These are phyloP conservation scores for Zaprionus bogoriensis DNA, from an alignment of 2,888 invertebrate genomes.

Conservation along the genomic window DNA sequence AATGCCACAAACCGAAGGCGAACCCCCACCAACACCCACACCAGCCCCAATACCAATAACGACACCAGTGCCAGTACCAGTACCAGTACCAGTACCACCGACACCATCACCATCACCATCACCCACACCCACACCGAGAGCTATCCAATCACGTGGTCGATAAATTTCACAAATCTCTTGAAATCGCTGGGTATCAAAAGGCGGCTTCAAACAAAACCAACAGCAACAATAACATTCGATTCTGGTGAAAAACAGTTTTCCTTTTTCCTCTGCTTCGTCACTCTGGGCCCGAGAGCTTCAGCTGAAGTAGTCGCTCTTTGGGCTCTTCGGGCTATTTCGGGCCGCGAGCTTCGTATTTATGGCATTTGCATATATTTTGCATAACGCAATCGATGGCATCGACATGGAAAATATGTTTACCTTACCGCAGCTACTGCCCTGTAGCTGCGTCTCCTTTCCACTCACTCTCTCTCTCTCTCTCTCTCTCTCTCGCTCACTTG, in stretches of 20 bases:
- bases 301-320: conserved; percentile 23
- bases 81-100: too few relatives aligned
- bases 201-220: conserved; percentile 25
- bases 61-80: too few relatives aligned
- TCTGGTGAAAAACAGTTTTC: conserved; percentile 62
- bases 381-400: conserved; percentile 82
- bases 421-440: conserved; percentile 46
- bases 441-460: background rate
- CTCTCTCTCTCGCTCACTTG: conserved; percentile 6
- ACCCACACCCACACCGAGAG: conserved; percentile 36
- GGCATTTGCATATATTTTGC: conserved; percentile 82
- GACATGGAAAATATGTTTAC: conserved; percentile 82
- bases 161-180: conserved; percentile 80
- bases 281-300: conserved; percentile 37
- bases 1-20: conserved; percentile 34
- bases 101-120: too few relatives aligned
- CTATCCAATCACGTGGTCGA: conserved; percentile 74
- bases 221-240: conserved; percentile 35
- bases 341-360: conserved; percentile 62
- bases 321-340: conserved; percentile 2
- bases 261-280: conserved; percentile 53
- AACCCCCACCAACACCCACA: conserved; percentile 15
- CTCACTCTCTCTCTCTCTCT: background rate
- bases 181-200: conserved; percentile 66
- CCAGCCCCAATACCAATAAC: too few relatives aligned